Conservation (phyloP, 2,888 invertebrate species). For the Plagiodera versicolora region DNA sequence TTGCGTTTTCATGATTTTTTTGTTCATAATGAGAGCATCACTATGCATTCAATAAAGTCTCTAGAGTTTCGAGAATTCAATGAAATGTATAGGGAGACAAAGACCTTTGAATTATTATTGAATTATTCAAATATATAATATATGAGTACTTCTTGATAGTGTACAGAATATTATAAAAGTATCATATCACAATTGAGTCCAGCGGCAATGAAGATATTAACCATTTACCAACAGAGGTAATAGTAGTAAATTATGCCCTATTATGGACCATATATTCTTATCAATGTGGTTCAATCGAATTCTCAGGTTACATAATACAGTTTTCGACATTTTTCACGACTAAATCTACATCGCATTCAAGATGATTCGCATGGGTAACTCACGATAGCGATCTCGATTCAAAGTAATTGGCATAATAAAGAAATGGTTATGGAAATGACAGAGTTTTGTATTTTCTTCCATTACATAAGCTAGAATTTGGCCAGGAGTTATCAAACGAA, state of each 20-base stretch:
- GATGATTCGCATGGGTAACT: slow-evolving; percentile 15
- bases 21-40: no score
- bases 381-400: slow-evolving; percentile 20
- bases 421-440: slow-evolving; percentile 23
- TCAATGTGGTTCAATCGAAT: neutral
- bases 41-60: no score
- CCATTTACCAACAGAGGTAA: neutral
- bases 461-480: slow-evolving; percentile 7
- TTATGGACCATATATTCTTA: neutral
- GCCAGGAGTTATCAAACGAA: neutral
- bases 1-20: no score
- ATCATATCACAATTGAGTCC: no score
- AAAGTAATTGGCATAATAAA: slow-evolving; percentile 22
- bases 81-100: no score
- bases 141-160: no score
- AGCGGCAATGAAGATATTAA: neutral
- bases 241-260: neutral
- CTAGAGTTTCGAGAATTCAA: no score
- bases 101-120: no score
- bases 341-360: neutral
- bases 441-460: slow-evolving; percentile 9
- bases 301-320: neutral
- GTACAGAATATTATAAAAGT: no score
- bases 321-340: slow-evolving; percentile 1
- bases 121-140: no score